A percentile compares a stretch with the other conserved stretches of the same genome.
phyloP scores from a whole-genome alignment of 2,797 vertebrate species.

The Heteromormyrus szaboi region DNA sequence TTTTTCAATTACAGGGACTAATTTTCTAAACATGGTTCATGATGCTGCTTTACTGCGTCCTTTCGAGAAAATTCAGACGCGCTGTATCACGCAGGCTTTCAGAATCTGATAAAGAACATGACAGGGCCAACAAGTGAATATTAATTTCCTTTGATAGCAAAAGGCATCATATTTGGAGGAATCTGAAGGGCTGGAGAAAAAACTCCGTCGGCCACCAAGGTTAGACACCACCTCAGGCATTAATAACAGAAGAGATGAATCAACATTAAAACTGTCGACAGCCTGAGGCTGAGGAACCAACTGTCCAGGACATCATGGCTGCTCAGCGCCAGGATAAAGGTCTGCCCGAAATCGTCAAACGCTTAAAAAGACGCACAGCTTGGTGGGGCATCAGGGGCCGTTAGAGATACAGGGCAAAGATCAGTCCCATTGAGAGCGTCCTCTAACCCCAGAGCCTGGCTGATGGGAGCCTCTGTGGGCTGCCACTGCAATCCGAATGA shows the following conservation, averaged over 20 bases:
- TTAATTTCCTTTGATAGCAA: neutral
- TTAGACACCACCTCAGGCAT: neutral
- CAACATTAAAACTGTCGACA: neutral
- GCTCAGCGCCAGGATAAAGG: neutral
- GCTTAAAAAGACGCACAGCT: constrained; percentile 35
- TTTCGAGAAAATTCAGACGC: neutral
- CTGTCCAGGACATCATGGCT: neutral
- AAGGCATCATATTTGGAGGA: neutral
- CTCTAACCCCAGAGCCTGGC: constrained; percentile 45
- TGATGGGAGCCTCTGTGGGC: constrained; percentile 38
- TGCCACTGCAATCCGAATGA: constrained; percentile 44
- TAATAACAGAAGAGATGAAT: neutral
- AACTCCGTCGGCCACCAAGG: neutral
- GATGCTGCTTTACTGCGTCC: neutral
- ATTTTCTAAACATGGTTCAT: neutral
- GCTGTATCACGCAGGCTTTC: neutral
- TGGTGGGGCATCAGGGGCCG: neutral
- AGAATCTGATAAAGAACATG: constrained; percentile 11
- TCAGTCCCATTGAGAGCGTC: constrained; percentile 36
- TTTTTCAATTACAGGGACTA: neutral
- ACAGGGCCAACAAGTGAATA: constrained; percentile 52
- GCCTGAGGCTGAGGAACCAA: neutral
- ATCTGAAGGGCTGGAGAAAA: neutral
- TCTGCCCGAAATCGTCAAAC: neutral
- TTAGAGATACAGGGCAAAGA: neutral